Conservation (phyloP, 2,113 vertebrate genomes). For the Arenaria interpres region DNA sequence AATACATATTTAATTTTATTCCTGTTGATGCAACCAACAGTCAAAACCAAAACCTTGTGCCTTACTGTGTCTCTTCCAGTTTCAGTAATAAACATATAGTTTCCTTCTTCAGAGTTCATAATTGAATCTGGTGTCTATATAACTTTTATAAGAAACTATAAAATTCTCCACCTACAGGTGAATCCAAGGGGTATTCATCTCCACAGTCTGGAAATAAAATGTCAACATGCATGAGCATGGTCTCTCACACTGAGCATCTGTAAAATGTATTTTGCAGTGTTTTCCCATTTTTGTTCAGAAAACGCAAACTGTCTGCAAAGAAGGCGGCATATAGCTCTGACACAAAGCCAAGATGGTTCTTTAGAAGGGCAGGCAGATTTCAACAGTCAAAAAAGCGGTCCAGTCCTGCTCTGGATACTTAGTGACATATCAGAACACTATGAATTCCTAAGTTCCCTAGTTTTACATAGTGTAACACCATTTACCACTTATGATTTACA, state of each 20-base stretch:
- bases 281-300: neutral
- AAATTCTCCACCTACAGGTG: neutral
- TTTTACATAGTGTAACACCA: neutral
- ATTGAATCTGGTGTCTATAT: neutral
- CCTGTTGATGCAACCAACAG: neutral
- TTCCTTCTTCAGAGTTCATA: neutral
- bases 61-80: neutral
- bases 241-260: neutral
- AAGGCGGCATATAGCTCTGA: neutral
- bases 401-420: neutral
- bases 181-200: neutral
- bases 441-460: neutral
- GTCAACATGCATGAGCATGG: neutral
- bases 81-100: neutral
- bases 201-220: neutral
- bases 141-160: neutral
- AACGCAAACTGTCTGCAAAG: neutral
- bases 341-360: neutral
- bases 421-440: neutral
- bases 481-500: neutral
- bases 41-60: neutral
- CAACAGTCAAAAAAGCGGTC: neutral
- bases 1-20: neutral
- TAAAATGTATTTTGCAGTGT: neutral
- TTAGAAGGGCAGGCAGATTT: neutral